Evolutionary conservation across 2,113 vertebrate species (phyloP), one percentile per base, ranked within the genome.

Genomic region (Cygnus atratus): DNA sequence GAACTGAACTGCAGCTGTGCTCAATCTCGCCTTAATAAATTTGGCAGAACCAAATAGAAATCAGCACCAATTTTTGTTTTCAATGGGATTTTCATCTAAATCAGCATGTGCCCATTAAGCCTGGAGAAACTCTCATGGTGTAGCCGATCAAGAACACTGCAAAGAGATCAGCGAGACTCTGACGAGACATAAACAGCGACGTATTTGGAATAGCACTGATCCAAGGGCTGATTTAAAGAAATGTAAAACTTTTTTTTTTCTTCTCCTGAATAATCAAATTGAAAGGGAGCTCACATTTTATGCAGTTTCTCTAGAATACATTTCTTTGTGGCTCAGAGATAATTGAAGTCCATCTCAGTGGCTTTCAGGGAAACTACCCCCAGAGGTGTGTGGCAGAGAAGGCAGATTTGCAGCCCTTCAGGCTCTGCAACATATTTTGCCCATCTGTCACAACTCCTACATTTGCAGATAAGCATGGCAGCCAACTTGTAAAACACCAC

Each of bases 161-260:
- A 79, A 37, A 82, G 61, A 18, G n/a, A 37, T 35, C 25, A 13
- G 39, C 4, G 39, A 22, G 89, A 26, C 35, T 50, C 20, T 2
- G 4, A 50, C 0, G 2, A 80, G 79, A 61, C 0, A 0, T 19
- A 37, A 73, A 70, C 10, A 54, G 39, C 15, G 29, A 72, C 0
- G 0, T 24, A 25, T 15, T 73, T 61, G 35, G 67, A 90, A 31
- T 20, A 35, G 67, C 48, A 41, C 4, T 0, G 7, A 70, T 19
- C 35, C 22, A 20, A 80, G 29, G 46, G n/a, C 52, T 55, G 37
- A 50, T 39, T 79, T 44, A 55, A 78, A 90, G 31, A 17, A n/a
- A 41, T 2, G 35, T 9, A 67, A 71, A 84, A 0, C 11, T 21
- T 15, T 39, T 26, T 73, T 44, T 46, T 46, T 46, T 46, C 44